phyloP scores from a whole-genome alignment of 2,113 vertebrate genomes.

The Erythrolamprus reginae region DNA sequence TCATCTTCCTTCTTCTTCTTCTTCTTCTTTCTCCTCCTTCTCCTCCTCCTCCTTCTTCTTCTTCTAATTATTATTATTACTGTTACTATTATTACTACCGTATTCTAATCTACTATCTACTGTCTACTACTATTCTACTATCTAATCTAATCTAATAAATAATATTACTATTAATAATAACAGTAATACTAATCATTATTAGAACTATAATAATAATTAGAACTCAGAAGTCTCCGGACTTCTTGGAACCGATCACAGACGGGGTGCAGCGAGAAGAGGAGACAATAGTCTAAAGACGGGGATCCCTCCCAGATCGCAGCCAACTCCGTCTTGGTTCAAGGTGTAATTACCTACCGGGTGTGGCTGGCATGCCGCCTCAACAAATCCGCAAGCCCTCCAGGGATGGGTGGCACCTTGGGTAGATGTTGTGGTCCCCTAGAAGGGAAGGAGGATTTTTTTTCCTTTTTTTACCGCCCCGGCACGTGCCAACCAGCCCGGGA shows the following conservation, averaged over 20 bases:
- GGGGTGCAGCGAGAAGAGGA: neutral
- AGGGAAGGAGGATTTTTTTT: neutral
- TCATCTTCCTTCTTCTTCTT: too few species aligned
- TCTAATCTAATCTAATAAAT: too few species aligned
- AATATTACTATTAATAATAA: too few species aligned
- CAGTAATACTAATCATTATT: too few species aligned
- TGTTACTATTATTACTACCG: too few species aligned
- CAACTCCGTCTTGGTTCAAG: neutral
- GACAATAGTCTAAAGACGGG: neutral
- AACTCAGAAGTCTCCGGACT: too few species aligned
- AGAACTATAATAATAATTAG: too few species aligned
- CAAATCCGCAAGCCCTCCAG: neutral
- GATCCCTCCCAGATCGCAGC: neutral
- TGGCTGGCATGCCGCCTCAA: neutral
- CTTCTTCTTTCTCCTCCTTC: too few species aligned
- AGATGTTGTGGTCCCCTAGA: neutral
- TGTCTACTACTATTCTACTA: too few species aligned
- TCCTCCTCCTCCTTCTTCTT: too few species aligned
- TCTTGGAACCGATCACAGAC: neutral
- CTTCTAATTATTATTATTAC: too few species aligned
- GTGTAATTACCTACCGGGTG: conserved; percentile 18
- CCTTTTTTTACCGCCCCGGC: neutral
- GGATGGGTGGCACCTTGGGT: neutral
- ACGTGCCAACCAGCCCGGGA: neutral
- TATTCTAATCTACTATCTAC: too few species aligned